Conservation (phyloP, 2,888 invertebrate species). For the Eucriotettix oculatus region DNA sequence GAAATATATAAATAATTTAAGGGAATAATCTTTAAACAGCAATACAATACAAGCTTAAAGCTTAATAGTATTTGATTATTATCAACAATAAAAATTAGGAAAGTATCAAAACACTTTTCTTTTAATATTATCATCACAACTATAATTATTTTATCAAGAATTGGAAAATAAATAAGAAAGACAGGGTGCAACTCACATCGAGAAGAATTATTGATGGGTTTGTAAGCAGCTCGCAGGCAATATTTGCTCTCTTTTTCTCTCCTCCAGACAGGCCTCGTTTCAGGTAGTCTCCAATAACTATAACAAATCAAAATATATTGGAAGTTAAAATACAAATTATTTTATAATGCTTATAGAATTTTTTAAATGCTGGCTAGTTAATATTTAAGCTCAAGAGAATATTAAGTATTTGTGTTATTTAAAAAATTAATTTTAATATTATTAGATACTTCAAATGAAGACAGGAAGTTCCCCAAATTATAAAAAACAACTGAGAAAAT, state of each 20-base stretch:
- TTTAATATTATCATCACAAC: too few species aligned
- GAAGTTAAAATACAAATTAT: neutral
- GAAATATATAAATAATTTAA: too few species aligned
- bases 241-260: conserved; percentile 67
- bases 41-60: too few species aligned
- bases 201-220: conserved; percentile 63
- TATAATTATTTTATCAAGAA: too few species aligned
- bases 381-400: neutral
- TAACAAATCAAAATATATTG: conserved; percentile 8
- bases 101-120: too few species aligned
- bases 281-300: conserved; percentile 57
- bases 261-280: conserved; percentile 64
- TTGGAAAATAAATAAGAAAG: too few species aligned
- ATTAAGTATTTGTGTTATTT: neutral
- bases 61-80: too few species aligned
- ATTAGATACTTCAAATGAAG: neutral
- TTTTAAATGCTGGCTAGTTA: neutral
- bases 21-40: too few species aligned
- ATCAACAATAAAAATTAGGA: too few species aligned
- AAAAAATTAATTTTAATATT: neutral
- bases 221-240: conserved; percentile 65
- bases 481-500: too few species aligned
- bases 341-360: neutral
- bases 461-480: too few species aligned
- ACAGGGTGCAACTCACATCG: conserved; percentile 41